Evolutionary conservation across 2,113 vertebrate species (phyloP).

Genomic region (Cebus imitator): DNA sequence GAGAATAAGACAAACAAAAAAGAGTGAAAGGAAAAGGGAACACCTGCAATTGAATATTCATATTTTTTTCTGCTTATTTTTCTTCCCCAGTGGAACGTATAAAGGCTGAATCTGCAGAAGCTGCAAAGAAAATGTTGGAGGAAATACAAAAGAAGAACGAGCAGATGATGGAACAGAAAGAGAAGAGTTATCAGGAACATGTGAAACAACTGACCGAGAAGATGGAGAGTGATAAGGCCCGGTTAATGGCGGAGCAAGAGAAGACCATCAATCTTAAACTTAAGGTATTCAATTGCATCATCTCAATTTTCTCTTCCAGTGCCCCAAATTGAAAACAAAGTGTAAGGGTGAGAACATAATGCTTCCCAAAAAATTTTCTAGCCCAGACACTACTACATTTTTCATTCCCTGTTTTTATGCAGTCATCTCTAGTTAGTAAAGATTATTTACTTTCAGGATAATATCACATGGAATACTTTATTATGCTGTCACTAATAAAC

Average conservation of each 20-base stretch:
- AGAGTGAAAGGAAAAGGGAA: background rate
- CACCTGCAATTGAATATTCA: background rate
- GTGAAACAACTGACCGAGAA: conserved; percentile 43
- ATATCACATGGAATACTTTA: background rate
- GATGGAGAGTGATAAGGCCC: background rate
- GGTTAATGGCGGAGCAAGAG: background rate
- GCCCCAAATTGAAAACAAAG: background rate
- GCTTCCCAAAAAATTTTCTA: background rate
- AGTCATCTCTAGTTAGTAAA: background rate
- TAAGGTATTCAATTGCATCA: background rate
- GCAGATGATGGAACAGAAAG: background rate
- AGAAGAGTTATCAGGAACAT: conserved; percentile 44
- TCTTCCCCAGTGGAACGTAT: background rate
- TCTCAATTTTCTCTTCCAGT: background rate
- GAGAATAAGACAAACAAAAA: background rate
- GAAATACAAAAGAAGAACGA: background rate
- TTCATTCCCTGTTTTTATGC: background rate
- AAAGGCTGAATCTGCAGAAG: conserved; percentile 15
- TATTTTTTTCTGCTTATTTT: background rate
- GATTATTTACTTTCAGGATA: background rate
- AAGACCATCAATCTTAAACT: background rate
- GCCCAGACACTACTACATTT: background rate
- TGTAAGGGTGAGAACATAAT: background rate
- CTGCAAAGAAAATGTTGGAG: background rate
- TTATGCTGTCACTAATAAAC: background rate